These are phyloP conservation scores for Leptopilina clavipes DNA, from an alignment of 1,140 invertebrate genomes.

Conservation along the genomic window DNA sequence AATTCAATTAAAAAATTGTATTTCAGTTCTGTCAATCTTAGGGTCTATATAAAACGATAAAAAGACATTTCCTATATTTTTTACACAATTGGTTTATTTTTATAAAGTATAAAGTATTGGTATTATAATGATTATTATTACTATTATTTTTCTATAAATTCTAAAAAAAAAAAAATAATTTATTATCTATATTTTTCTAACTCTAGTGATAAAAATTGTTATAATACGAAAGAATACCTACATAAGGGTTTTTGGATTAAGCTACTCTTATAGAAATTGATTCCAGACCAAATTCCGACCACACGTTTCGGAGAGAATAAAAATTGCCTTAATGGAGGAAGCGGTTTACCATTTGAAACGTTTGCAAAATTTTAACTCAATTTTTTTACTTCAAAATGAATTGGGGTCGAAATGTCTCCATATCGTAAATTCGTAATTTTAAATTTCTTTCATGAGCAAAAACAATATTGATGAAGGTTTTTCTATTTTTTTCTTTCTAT, in stretches of 20 bases:
- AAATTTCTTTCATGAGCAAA: neutral
- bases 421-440: constrained; percentile 2
- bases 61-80: no score
- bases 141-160: no score
- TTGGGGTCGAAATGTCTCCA: neutral
- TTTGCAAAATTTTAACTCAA: constrained; percentile 16
- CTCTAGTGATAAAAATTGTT: no score
- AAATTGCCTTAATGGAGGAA: constrained; percentile 16
- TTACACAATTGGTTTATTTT: no score
- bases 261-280: constrained; percentile 1
- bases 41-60: neutral
- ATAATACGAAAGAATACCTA: no score
- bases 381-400: constrained; percentile 10
- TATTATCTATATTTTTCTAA: no score
- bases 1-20: neutral
- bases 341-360: constrained; percentile 14
- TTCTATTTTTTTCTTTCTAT: no score
- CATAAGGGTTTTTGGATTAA: neutral
- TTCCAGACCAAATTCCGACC: neutral
- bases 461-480: neutral
- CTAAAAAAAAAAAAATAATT: no score
- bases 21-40: neutral
- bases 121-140: no score
- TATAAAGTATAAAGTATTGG: no score
- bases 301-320: constrained; percentile 9